phyloP scores from a whole-genome alignment of 1,140 invertebrate species.

The Hestina assimilis region DNA sequence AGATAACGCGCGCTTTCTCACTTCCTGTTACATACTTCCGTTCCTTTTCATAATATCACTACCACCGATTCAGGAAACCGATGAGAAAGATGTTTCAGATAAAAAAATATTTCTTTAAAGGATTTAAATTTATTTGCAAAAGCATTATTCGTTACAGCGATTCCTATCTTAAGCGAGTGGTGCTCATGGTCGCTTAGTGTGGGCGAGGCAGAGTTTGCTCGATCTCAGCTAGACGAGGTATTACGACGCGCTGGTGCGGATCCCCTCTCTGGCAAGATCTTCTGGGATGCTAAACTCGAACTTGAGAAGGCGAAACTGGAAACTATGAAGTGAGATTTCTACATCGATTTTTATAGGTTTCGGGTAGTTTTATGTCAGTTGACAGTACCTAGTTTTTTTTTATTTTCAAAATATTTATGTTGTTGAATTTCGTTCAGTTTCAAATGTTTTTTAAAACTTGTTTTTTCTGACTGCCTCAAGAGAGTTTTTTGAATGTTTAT shows the following conservation, averaged over 20 bases:
- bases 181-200: conserved; percentile 53
- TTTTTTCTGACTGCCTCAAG: too few relatives aligned
- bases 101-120: neutral
- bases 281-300: conserved; percentile 64
- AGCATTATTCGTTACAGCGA: conserved; percentile 35
- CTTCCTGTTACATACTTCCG: too few relatives aligned
- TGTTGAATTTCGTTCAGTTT: too few relatives aligned
- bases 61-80: too few relatives aligned
- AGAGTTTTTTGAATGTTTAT: too few relatives aligned
- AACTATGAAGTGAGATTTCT: conserved; percentile 44
- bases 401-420: too few relatives aligned
- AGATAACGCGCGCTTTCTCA: too few relatives aligned
- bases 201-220: conserved; percentile 33
- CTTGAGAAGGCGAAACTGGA: conserved; percentile 60
- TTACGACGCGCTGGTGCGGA: conserved; percentile 55
- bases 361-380: too few relatives aligned
- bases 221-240: conserved; percentile 50
- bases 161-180: conserved; percentile 59
- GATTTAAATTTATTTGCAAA: neutral
- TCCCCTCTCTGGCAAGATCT: conserved; percentile 61
- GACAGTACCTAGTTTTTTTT: too few relatives aligned
- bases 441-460: too few relatives aligned
- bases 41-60: too few relatives aligned
- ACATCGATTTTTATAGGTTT: neutral
- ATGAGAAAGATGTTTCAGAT: too few relatives aligned